Base-by-base conservation (phyloP, 53 echinoderm and acorn worm species). In the Paracentrotus lividus region DNA sequence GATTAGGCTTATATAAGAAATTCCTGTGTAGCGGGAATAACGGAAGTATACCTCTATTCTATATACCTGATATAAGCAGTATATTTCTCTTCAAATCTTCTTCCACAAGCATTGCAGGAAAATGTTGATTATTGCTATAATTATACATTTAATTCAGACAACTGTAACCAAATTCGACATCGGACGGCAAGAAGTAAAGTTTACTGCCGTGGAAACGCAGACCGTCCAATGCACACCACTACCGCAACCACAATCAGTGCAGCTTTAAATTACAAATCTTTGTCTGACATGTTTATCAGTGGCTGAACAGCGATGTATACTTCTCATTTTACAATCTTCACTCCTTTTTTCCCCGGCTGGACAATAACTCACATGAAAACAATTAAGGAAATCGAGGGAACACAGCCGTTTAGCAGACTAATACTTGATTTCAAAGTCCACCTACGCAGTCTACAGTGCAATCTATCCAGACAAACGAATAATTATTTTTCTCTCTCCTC, bases 401-500 rank as follows among this genome's bases (percentile, higher is more conserved):
- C 1, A 29, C 26, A 29, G 29, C 27, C 54, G 31, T 29, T 59
- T 59, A 59, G 59, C 59, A 59, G 59, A 59, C 64, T 64, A 9
- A 64, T 29, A 29, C 64, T 1, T 12, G 10, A 31, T 64, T 64
- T 64, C 29, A 64, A 5, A 64, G 64, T 64, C 64, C 64, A 64
- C 64, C 64, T 64, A 64, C 64, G 64, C 29, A 64, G 64, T 26
- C 64, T 61, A 26, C 2, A 64, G 58, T 21, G 1, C 64, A 31
- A 27, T 27, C 64, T 18, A 13, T 9, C 64, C 7, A 64, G 64
- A 29, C 64, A 10, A 6, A 64, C 6, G 31, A 0, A n/a, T n/a
- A n/a, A n/a, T n/a, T n/a, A n/a, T n/a, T n/a, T 85, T 27, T 85
- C 51, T 85, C 85, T 85, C 24, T 47, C 49, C 49, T 85, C 43